Conservation (phyloP, 1,140 invertebrate species). For the Oppia nitens region DNA sequence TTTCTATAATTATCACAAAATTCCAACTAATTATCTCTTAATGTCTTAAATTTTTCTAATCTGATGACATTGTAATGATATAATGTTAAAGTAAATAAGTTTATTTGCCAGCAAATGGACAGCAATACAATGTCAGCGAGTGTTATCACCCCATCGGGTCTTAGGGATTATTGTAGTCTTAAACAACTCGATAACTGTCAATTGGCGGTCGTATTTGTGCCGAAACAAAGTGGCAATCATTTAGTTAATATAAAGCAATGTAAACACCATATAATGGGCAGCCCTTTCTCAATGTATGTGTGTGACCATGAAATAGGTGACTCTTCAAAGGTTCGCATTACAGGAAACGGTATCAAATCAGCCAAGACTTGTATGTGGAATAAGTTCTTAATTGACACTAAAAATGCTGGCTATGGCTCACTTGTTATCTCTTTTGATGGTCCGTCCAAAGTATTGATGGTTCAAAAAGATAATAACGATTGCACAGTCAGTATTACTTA, state of each 20-base stretch:
- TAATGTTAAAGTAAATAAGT: too few species aligned
- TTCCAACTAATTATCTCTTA: too few species aligned
- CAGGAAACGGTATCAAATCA: slow-evolving; percentile 60
- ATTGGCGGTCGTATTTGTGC: slow-evolving; percentile 92
- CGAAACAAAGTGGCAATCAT: slow-evolving; percentile 85
- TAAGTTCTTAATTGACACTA: slow-evolving; percentile 79
- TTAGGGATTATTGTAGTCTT: slow-evolving; percentile 77
- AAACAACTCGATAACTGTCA: slow-evolving; percentile 85
- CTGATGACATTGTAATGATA: too few species aligned
- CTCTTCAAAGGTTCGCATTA: slow-evolving; percentile 80
- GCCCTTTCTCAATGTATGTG: slow-evolving; percentile 90
- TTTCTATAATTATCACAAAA: too few species aligned
- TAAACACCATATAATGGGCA: slow-evolving; percentile 86
- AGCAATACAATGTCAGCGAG: slow-evolving; percentile 77
- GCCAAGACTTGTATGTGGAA: slow-evolving; percentile 83
- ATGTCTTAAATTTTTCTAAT: too few species aligned
- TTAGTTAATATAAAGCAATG: slow-evolving; percentile 80
- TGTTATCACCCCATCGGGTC: slow-evolving; percentile 74
- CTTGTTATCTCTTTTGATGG: slow-evolving; percentile 80
- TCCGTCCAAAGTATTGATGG: slow-evolving; percentile 91
- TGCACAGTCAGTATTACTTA: slow-evolving; percentile 79
- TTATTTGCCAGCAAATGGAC: too few species aligned
- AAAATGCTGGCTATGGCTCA: slow-evolving; percentile 61
- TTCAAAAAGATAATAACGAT: slow-evolving; percentile 88
- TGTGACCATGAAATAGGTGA: slow-evolving; percentile 82